These are phyloP conservation scores for Rhinogobius similis DNA, from an alignment of 2,113 vertebrate species.

Conservation along the genomic window DNA sequence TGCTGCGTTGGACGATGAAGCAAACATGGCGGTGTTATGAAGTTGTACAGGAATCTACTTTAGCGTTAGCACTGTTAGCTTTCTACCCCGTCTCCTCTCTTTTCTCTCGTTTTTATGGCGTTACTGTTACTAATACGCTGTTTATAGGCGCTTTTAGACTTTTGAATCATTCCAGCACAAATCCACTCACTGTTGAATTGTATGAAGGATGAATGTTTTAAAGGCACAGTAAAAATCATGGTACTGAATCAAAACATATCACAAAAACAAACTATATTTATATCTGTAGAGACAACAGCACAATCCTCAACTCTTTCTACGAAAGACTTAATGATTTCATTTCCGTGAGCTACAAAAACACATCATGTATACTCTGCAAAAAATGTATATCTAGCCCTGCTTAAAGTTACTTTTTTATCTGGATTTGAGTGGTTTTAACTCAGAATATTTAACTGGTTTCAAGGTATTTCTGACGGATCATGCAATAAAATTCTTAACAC, in stretches of 20 bases:
- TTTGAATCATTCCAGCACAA: slow-evolving; percentile 62
- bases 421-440: too few species aligned
- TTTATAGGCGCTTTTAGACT: slow-evolving; percentile 45
- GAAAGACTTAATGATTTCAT: neutral
- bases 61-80: slow-evolving; percentile 50
- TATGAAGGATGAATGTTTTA: slow-evolving; percentile 1
- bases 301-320: neutral
- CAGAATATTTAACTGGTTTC: too few species aligned
- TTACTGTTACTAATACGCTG: slow-evolving; percentile 72
- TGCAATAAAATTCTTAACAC: too few species aligned
- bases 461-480: too few species aligned
- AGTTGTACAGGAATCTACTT: slow-evolving; percentile 62
- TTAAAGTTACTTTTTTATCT: too few species aligned
- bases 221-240: slow-evolving; percentile 12
- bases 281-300: slow-evolving; percentile 25
- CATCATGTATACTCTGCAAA: too few species aligned
- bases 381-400: too few species aligned
- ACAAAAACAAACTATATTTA: neutral
- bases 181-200: slow-evolving; percentile 8
- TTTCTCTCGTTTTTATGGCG: slow-evolving; percentile 28
- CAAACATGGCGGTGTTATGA: slow-evolving; percentile 71
- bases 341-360: too few species aligned
- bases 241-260: slow-evolving; percentile 32
- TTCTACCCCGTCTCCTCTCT: neutral
- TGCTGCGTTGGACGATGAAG: slow-evolving; percentile 31